These are phyloP conservation scores for Vanessa cardui DNA, from an alignment of 2,888 invertebrate genomes.

Conservation along the genomic window DNA sequence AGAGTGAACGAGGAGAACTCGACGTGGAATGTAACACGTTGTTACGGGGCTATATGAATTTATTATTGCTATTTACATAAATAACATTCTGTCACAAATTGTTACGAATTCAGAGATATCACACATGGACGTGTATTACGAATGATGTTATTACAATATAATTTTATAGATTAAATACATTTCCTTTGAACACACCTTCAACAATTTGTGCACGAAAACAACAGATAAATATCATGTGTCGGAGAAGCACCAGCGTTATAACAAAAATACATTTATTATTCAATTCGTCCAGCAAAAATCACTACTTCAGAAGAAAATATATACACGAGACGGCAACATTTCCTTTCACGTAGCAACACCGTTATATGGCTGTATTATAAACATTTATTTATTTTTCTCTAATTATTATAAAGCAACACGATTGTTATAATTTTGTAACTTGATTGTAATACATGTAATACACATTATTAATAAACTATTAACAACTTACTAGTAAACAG, in stretches of 20 bases:
- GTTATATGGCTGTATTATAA: conserved; percentile 40
- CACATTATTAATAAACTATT: conserved; percentile 74
- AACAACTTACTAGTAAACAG: conserved; percentile 80
- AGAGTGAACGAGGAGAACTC: conserved; percentile 52
- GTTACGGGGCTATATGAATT: conserved; percentile 58
- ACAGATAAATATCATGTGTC: conserved; percentile 45
- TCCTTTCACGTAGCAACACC: conserved; percentile 45
- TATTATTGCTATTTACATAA: conserved; percentile 62
- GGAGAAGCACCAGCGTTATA: conserved; percentile 58
- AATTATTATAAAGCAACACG: conserved; percentile 46
- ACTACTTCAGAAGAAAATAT: conserved; percentile 56
- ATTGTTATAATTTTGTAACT: conserved; percentile 69
- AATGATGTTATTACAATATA: conserved; percentile 8
- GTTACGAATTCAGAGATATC: conserved; percentile 30
- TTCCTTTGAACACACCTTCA: conserved; percentile 49
- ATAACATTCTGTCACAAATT: conserved; percentile 46
- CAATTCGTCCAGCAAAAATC: conserved; percentile 52
- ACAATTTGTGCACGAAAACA: conserved; percentile 63
- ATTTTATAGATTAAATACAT: conserved; percentile 22
- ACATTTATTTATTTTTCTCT: conserved; percentile 19
- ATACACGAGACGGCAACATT: conserved; percentile 61
- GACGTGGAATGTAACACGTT: conserved; percentile 73
- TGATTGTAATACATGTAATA: conserved; percentile 72
- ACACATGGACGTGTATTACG: conserved; percentile 37
- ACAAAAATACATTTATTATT: conserved; percentile 52